Evolutionary conservation across 2,888 invertebrate species (phyloP).

Genomic region (Coremacera marginata): DNA sequence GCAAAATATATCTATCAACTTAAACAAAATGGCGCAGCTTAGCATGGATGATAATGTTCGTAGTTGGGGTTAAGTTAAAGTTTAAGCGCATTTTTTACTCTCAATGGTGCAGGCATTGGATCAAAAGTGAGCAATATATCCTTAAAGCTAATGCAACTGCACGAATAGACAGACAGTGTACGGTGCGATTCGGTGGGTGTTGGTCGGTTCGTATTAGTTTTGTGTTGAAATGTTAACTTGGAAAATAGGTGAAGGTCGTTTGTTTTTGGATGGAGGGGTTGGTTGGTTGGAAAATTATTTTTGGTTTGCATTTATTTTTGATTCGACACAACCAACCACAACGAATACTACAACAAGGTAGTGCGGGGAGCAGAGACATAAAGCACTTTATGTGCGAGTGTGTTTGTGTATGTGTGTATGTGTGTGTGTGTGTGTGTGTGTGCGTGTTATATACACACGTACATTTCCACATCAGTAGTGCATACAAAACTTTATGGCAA

Average conservation of each 20-base stretch:
- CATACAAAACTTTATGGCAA: background rate
- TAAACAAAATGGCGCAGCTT: background rate
- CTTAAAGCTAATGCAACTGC: background rate
- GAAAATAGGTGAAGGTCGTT: slow-evolving; percentile 48
- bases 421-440: too few relatives aligned
- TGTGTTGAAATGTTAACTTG: background rate
- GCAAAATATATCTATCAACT: background rate
- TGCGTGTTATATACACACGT: background rate
- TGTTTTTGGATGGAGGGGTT: slow-evolving; percentile 40
- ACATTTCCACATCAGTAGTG: background rate
- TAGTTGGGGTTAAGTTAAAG: background rate
- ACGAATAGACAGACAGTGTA: slow-evolving; percentile 14
- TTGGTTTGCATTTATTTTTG: slow-evolving; percentile 15
- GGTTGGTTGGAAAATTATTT: background rate
- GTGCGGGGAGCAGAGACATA: background rate
- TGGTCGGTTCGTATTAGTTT: too few relatives aligned
- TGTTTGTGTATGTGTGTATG: too few relatives aligned
- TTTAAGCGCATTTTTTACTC: background rate
- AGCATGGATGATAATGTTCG: background rate
- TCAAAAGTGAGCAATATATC: background rate
- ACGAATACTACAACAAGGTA: slow-evolving; percentile 15
- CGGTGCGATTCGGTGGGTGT: background rate
- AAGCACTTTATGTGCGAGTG: too few relatives aligned
- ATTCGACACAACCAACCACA: background rate
- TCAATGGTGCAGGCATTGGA: slow-evolving; percentile 4